Percentiles rank a stretch among this genome's conserved stretches.
Conservation (phyloP, 53 echinoderm and acorn worm genomes). For the Mesocentrotus franciscanus region DNA sequence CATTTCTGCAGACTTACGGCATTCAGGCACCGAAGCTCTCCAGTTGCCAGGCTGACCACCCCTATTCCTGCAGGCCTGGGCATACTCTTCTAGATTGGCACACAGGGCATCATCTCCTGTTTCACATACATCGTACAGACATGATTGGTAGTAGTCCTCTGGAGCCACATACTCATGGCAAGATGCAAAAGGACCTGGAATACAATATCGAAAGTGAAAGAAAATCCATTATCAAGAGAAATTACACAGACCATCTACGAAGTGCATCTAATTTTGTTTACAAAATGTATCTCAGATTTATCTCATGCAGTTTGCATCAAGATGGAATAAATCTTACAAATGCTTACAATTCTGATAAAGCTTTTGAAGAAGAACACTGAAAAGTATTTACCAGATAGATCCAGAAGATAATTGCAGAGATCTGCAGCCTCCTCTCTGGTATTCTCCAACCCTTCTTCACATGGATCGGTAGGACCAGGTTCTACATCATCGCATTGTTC, state of each 20-base stretch:
- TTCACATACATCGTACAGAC: conserved; percentile 87
- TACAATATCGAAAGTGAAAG: too few relatives aligned
- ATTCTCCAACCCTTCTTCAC: too few relatives aligned
- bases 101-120: too few relatives aligned
- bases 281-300: neutral
- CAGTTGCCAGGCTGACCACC: conserved; percentile 77
- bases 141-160: conserved; percentile 70
- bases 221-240: too few relatives aligned
- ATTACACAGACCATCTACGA: neutral
- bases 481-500: conserved; percentile 22
- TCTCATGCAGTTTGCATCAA: neutral
- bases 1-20: conserved; percentile 72
- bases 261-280: neutral
- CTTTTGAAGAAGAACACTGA: too few relatives aligned
- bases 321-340: neutral
- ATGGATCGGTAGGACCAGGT: conserved; percentile 59
- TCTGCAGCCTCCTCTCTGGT: too few relatives aligned
- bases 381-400: conserved; percentile 20
- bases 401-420: too few relatives aligned
- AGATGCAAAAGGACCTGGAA: conserved; percentile 73
- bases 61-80: too few relatives aligned
- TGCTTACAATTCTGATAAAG: neutral
- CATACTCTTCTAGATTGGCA: too few relatives aligned
- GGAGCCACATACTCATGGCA: conserved; percentile 84
- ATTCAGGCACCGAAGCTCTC: conserved; percentile 69